A percentile compares a stretch with the other conserved stretches of the same genome.
Conservation (phyloP, 2,797 vertebrate genomes). For the Myotis daubentonii region DNA sequence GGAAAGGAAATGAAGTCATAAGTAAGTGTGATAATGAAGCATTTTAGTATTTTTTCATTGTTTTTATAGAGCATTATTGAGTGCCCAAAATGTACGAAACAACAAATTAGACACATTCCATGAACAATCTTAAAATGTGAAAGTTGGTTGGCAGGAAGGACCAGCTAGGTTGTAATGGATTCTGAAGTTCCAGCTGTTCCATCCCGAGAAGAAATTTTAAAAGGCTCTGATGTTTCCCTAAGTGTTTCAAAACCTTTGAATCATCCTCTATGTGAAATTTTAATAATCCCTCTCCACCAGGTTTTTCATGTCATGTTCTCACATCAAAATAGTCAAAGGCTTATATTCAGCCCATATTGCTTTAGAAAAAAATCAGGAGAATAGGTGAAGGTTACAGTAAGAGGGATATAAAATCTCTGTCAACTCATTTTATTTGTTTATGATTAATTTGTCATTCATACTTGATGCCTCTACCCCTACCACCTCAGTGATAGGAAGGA, state of each 20-base stretch:
- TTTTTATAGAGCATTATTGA: neutral
- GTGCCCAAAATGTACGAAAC: neutral
- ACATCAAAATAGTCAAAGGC: neutral
- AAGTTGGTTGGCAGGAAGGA: constrained; percentile 12
- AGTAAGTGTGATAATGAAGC: neutral
- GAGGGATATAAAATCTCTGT: neutral
- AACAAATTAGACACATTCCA: constrained; percentile 43
- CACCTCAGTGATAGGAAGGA: neutral
- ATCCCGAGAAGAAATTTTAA: constrained; percentile 33
- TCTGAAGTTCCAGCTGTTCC: constrained; percentile 32
- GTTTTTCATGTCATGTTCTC: constrained; percentile 31
- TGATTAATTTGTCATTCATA: constrained; percentile 29
- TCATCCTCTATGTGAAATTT: constrained; percentile 19
- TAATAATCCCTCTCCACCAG: neutral
- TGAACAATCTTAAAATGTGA: constrained; percentile 32
- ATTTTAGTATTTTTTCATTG: neutral
- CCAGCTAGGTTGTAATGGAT: neutral
- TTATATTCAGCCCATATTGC: neutral
- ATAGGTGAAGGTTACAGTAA: neutral
- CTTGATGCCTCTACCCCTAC: neutral
- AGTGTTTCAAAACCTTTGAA: constrained; percentile 61
- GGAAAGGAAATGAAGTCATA: constrained; percentile 15
- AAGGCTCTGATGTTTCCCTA: constrained; percentile 39
- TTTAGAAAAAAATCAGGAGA: neutral
- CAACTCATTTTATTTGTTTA: neutral